A percentile compares a stretch with the other conserved stretches of the same genome.
These are phyloP conservation scores for Chaetoderma sp. DNA, from an alignment of 2,888 invertebrate species.

Conservation along the genomic window DNA sequence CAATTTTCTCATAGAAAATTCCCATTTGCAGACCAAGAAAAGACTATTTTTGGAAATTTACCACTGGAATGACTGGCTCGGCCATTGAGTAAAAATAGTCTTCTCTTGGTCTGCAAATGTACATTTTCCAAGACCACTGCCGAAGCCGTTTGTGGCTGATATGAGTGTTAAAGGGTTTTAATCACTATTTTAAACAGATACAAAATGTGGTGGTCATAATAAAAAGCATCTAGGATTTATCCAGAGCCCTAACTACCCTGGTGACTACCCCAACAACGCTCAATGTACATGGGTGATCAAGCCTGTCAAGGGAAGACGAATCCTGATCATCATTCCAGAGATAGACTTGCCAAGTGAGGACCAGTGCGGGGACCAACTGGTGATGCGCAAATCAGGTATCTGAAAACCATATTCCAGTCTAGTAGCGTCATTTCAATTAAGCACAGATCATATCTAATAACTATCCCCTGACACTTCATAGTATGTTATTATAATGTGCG, in stretches of 20 bases:
- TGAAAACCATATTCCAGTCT: conserved; percentile 2
- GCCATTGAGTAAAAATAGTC: no score
- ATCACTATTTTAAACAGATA: no score
- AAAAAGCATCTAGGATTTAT: conserved; percentile 65
- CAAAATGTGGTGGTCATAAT: conserved; percentile 55
- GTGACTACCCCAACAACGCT: conserved; percentile 68
- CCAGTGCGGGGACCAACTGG: conserved; percentile 68
- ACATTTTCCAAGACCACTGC: no score
- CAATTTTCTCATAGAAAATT: no score
- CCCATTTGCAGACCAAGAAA: no score
- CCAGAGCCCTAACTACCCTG: conserved; percentile 71
- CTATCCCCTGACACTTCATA: no score
- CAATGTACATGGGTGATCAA: conserved; percentile 70
- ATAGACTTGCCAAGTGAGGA: conserved; percentile 65
- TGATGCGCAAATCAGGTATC: conserved; percentile 69
- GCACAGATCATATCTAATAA: neutral
- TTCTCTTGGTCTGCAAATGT: no score
- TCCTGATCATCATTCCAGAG: conserved; percentile 70
- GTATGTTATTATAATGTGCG: no score
- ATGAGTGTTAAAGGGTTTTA: no score
- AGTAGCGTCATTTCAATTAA: neutral
- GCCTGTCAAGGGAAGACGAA: conserved; percentile 66
- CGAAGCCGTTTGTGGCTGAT: no score
- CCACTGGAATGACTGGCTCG: no score
- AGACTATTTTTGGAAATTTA: no score